Base-by-base conservation (phyloP, 2,888 invertebrate species). In the Capitulum mitella region DNA sequence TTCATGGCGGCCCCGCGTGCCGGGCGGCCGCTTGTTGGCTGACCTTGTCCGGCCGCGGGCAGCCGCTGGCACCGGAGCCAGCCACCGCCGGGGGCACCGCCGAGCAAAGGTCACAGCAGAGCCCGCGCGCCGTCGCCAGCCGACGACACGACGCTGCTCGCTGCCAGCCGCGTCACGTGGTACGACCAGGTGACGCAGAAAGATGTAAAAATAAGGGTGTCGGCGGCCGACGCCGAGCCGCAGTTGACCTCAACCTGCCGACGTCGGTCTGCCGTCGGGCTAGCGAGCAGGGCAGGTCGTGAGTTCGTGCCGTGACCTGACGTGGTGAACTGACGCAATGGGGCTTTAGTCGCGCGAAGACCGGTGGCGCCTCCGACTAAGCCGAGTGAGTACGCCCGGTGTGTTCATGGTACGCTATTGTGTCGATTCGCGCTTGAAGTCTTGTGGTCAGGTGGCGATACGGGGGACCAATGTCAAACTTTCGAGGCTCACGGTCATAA, bases 161-260 rank as follows among this genome's bases (percentile, higher is more conserved):
- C n/a, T 58, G 58, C 58, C 58, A 58, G 22, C 58, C 58, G n/a
- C 26, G 58, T 58, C 58, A 58, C 58, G 58, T 58, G 58, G 58
- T 58, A 58, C 58, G n/a, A 1, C 58, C 58, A 58, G 58, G 58
- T 58, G 58, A 58, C 58, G 58, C 58, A 58, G 58, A 29, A 29
- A 29, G 58, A 58, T 58, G 58, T 58, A 58, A 58, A 58, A 58
- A 58, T 58, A 58, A n/a, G 29, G 58, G 1, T 3, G 58, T 10
- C 58, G 29, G 58, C n/a, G n/a, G 58, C 3, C 58, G 58, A n/a
- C n/a, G 58, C 58, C n/a, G 8, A 29, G n/a, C 58, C 3, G 5
- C 58, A 43, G 46, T 77, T 58, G 58, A 58, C 58, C 58, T 58
- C n/a, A n/a, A 29, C 6, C 8, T 10, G 58, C 1, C 58, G 58